These are phyloP conservation scores for Acrocephalus kingi DNA, from an alignment of 2,113 vertebrate genomes.

Conservation along the genomic window DNA sequence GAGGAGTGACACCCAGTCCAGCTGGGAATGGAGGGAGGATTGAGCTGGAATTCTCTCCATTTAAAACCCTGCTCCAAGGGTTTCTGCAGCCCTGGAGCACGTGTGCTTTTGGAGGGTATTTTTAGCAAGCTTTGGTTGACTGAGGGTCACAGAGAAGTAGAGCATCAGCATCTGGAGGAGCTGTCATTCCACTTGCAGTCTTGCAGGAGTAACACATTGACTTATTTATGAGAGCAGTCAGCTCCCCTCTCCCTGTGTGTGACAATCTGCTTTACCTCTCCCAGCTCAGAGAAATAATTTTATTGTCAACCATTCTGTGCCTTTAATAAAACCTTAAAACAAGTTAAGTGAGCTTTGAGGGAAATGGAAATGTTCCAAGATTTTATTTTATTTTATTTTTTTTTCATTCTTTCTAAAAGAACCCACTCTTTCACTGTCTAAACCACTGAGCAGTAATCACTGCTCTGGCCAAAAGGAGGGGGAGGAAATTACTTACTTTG, in stretches of 20 bases:
- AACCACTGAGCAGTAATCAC: background rate
- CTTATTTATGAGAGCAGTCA: constrained; percentile 68
- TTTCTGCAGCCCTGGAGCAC: constrained; percentile 2
- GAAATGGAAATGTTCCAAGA: background rate
- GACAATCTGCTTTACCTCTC: constrained; percentile 21
- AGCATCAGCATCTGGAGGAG: constrained; percentile 48
- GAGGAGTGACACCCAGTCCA: background rate
- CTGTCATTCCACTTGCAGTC: constrained; percentile 57
- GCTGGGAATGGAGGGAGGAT: background rate
- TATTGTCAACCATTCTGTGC: background rate
- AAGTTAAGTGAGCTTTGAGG: background rate
- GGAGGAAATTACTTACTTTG: background rate
- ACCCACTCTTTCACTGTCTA: background rate
- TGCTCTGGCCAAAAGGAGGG: background rate
- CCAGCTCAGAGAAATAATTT: constrained; percentile 2
- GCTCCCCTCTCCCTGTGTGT: constrained; percentile 9
- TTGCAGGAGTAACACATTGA: constrained; percentile 71
- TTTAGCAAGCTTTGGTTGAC: constrained; percentile 47
- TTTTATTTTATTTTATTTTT: background rate
- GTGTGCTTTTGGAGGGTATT: constrained; percentile 24
- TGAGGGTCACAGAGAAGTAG: constrained; percentile 19
- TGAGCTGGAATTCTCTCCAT: background rate
- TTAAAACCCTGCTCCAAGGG: background rate
- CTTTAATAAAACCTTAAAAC: constrained; percentile 25
- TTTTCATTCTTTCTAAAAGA: background rate